phyloP scores from a whole-genome alignment of 35 echinoderm and acorn worm genomes.

The Patiria miniata region DNA sequence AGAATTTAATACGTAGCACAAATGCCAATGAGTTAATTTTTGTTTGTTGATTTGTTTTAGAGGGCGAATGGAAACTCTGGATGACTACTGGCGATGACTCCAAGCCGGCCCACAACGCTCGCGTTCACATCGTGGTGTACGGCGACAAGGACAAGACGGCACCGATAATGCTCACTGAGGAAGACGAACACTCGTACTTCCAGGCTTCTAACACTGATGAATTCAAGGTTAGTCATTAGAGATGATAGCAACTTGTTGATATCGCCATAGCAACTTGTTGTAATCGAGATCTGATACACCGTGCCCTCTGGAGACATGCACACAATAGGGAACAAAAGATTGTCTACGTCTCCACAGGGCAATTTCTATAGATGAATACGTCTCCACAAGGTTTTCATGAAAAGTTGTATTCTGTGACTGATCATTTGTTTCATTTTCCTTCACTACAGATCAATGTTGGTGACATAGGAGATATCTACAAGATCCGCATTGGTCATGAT shows the following conservation, averaged over 20 bases:
- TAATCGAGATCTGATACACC: no score
- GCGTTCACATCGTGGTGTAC: slow-evolving; percentile 70
- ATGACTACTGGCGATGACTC: slow-evolving; percentile 68
- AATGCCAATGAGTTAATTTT: no score
- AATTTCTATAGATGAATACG: no score
- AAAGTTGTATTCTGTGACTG: no score
- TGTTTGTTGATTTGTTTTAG: slow-evolving; percentile 23
- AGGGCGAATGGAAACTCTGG: slow-evolving; percentile 71
- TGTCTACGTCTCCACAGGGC: no score
- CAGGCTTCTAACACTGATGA: slow-evolving; percentile 59
- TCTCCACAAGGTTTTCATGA: no score
- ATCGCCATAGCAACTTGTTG: no score
- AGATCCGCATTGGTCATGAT: slow-evolving; percentile 78
- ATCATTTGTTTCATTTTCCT: neutral
- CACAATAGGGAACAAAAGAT: no score
- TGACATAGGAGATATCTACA: slow-evolving; percentile 64
- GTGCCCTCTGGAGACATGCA: no score
- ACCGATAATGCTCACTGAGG: slow-evolving; percentile 48
- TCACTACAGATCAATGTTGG: slow-evolving; percentile 51
- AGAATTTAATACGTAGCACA: no score
- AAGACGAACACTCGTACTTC: slow-evolving; percentile 52
- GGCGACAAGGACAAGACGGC: slow-evolving; percentile 71
- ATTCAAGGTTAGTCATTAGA: slow-evolving; percentile 71
- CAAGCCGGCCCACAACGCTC: slow-evolving; percentile 61
- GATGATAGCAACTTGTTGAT: no score